Base-by-base conservation (phyloP, 2,797 vertebrate genomes). In the Sebastes cheni region DNA sequence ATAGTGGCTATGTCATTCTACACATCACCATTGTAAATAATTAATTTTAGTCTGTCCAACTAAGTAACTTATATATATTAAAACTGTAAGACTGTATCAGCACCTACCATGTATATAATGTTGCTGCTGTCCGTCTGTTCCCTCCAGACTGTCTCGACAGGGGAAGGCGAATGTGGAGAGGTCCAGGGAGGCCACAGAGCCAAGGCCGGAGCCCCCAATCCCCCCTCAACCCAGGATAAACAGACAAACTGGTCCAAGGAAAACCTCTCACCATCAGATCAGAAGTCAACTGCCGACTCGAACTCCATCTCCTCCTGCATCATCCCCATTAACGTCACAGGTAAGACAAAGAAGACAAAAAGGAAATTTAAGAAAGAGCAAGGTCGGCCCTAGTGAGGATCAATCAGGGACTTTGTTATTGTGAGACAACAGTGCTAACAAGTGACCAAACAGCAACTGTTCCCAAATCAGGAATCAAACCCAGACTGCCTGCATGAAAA, bases 281-380 rank as follows among this genome's bases (percentile, higher is more conserved):
- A 97, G 93, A 98, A 97, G 94, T 95, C 96, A 91, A 96, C 96
- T 92, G 96, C 95, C 74, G 98, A 99, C 86, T 96, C 98, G 85
- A 96, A 97, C 91, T 96, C 97, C 92, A 96, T 99, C 91, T 98
- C 98, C 89, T 99, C 99, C 90, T 98, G 97, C 95, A 98, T 99
- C 92, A 99, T 99, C 88, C 99, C 99, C 92, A 99, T 99, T 92
- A 99, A 99, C 83, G 98, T 99, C 91, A 97, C 99, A 92, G 99
- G 99, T 99, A 97, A 86, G 67, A 67, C 29, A 36, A 62, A 77
- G 20, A 70, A 42, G 13, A 59, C 62, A 67, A 52, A 68, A 6
- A 46, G 36, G 7, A 55, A 71, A 55, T 7, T 58, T 20, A 46
- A 46, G 27, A 30, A 23, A 62, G 18, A 70, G 14, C 9, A 5